Base-by-base conservation (phyloP, 2,113 vertebrate species). In the Dasyprocta punctata region DNA sequence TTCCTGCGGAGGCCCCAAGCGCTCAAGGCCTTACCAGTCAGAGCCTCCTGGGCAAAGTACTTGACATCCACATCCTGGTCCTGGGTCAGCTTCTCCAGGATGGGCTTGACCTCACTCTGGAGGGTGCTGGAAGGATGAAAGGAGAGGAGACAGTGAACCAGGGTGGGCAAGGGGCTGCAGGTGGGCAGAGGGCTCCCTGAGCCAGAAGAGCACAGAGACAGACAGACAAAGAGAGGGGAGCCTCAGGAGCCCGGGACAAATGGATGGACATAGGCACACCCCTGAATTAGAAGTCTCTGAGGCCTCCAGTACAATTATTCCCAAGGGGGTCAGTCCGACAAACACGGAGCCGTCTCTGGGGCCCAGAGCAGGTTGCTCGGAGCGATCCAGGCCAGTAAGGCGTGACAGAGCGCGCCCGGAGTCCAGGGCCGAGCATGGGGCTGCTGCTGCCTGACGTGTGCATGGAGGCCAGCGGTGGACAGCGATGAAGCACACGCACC, bases 31-130 rank as follows among this genome's bases (percentile, higher is more conserved):
- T 90, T 69, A 99, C 98, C 98, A 41, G 97, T 98, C 60, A 98
- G 97, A 1, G 98, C 98, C 96, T 99, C 98, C 98, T 98, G 98
- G 91, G 98, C 98, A 14, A 99, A 98, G 89, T 98, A 99, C 81
- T 99, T 99, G 95, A 99, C 98, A 1, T 99, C 98, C 49, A 98
- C 98, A 26, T 99, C 98, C 87, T 98, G 98, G 86, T 99, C 98
- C 89, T 98, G 98, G 30, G 98, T 98, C 73, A 99, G 96, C 93
- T 98, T 98, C 78, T 99, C 98, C n/a, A 99, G 95, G 89, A 98
- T 97, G 11, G 98, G 98, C 93, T 98, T 98, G 54, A 98, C 98
- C 69, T 99, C 98, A 0, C 98, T 98, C 96, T 98, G 98, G 58
- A 99, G 94, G 0, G 98, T 98, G 96, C 98, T 99, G 78, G 2